A percentile compares a stretch with the other conserved stretches of the same genome.
These are phyloP conservation scores for Drosophila barbarae DNA, from an alignment of 2,888 invertebrate species.

Conservation along the genomic window DNA sequence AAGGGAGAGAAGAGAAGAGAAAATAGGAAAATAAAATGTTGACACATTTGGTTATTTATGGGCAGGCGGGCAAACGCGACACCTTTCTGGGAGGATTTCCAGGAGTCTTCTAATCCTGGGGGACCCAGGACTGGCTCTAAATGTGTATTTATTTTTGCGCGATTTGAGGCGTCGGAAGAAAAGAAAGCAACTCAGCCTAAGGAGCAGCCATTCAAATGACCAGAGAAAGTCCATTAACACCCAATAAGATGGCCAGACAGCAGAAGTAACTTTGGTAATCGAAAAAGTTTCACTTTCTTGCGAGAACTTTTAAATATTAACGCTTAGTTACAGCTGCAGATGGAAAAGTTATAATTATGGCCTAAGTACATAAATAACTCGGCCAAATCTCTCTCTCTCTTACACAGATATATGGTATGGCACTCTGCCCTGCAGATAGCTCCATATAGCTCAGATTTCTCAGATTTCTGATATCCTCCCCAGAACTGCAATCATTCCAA, in stretches of 20 bases:
- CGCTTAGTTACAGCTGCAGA: slow-evolving; percentile 70
- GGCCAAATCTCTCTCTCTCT: slow-evolving; percentile 44
- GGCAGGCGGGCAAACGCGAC: slow-evolving; percentile 60
- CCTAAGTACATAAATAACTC: slow-evolving; percentile 70
- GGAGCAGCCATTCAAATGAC: slow-evolving; percentile 74
- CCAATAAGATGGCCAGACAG: slow-evolving; percentile 62
- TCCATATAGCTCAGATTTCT: background rate
- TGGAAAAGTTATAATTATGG: slow-evolving; percentile 69
- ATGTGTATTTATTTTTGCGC: slow-evolving; percentile 73
- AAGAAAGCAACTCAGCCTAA: slow-evolving; percentile 45
- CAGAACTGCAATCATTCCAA: slow-evolving; percentile 32
- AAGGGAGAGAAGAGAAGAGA: slow-evolving; percentile 29
- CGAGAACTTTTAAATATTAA: slow-evolving; percentile 72
- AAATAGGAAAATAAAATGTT: slow-evolving; percentile 76
- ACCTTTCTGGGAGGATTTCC: slow-evolving; percentile 55
- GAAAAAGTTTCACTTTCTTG: slow-evolving; percentile 65
- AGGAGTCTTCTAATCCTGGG: slow-evolving; percentile 66
- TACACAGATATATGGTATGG: background rate
- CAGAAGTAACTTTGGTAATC: slow-evolving; percentile 60
- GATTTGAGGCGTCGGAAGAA: slow-evolving; percentile 46
- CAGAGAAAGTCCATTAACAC: slow-evolving; percentile 71
- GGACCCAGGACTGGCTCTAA: slow-evolving; percentile 60
- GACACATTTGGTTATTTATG: slow-evolving; percentile 77
- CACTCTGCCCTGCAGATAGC: slow-evolving; percentile 2
- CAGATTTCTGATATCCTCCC: background rate